Evolutionary conservation across 2,113 vertebrate species (phyloP), one percentile per base, ranked within the genome.

Genomic region (Lepus europaeus): DNA sequence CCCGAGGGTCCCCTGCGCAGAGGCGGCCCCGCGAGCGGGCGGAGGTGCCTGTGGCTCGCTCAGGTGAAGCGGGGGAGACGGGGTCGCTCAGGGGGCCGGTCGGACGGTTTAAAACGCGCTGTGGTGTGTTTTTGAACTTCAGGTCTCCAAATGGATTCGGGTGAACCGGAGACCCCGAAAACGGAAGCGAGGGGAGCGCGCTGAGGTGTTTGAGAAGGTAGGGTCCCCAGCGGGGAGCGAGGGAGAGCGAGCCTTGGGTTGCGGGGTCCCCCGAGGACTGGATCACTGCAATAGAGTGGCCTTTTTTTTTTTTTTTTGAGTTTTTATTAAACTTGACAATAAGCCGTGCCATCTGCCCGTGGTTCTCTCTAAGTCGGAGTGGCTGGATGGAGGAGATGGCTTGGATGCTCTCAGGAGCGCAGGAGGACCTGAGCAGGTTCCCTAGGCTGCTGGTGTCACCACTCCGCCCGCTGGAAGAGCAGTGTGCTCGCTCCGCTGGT

Each of bases 81-180:
- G 72, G 72, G 59, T 84, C 93, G 96, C 56, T 7, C 25, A 14
- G 14, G 56, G 61, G 13, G 19, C 56, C 56, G 12, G 14, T 13
- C 56, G 56, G 56, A 16, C 17, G 56, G 49, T 94, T 94, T 96
- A 96, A 97, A 96, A 98, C 93, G 87, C 83, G 17, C 51, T 97
- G 13, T 98, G 93, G 19, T 97, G 90, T 81, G 25, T 97, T 97
- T 94, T 98, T 98, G 92, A 97, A 98, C 98, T 98, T 86, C 98
- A 99, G 99, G 99, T 99, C 97, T 91, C 97, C 97, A 99, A 99
- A 98, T 99, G 99, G 99, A 99, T 98, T 98, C 99, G 98, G 93
- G 78, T 97, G 97, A 99, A 98, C 98, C 97, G 80, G 95, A 98
- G 97, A 97, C 97, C 98, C 94, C 98, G 98, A 98, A 99, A 98